Conservation (phyloP, 2,888 invertebrate genomes). For the Uropetala carovei region DNA sequence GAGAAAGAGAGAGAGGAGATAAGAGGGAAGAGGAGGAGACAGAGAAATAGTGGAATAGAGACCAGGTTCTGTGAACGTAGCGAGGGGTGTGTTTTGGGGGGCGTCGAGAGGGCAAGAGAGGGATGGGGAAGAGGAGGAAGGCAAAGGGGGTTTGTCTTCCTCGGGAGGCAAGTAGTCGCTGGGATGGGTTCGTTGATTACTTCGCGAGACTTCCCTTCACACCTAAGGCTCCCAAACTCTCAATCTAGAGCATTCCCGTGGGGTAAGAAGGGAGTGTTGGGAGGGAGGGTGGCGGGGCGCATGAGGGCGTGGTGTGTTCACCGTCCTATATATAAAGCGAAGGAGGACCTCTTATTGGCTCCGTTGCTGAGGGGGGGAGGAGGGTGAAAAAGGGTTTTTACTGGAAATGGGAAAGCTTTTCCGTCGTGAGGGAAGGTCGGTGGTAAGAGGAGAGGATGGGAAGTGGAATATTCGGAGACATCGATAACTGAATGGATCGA, state of each 20-base stretch:
- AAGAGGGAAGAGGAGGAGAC: background rate
- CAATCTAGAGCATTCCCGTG: background rate
- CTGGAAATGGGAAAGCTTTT: background rate
- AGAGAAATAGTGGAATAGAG: background rate
- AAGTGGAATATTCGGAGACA: too few species aligned
- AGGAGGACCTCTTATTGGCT: background rate
- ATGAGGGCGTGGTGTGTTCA: background rate
- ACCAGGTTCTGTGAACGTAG: too few species aligned
- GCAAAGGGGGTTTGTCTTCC: conserved; percentile 1
- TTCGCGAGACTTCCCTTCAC: background rate
- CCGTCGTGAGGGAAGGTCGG: too few species aligned
- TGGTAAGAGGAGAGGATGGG: too few species aligned
- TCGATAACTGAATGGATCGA: too few species aligned
- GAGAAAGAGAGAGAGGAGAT: background rate
- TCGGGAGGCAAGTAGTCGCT: conserved; percentile 30
- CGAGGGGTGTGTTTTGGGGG: too few species aligned
- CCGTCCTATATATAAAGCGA: background rate
- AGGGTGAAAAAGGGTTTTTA: background rate
- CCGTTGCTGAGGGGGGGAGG: background rate
- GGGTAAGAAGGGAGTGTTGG: background rate
- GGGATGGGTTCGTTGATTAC: conserved; percentile 27
- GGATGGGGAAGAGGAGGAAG: background rate
- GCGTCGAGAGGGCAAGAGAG: background rate
- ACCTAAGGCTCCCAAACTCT: conserved; percentile 4
- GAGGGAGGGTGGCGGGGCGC: background rate